Base-by-base conservation (phyloP, 2,113 vertebrate species). In the Calidris pugnax region DNA sequence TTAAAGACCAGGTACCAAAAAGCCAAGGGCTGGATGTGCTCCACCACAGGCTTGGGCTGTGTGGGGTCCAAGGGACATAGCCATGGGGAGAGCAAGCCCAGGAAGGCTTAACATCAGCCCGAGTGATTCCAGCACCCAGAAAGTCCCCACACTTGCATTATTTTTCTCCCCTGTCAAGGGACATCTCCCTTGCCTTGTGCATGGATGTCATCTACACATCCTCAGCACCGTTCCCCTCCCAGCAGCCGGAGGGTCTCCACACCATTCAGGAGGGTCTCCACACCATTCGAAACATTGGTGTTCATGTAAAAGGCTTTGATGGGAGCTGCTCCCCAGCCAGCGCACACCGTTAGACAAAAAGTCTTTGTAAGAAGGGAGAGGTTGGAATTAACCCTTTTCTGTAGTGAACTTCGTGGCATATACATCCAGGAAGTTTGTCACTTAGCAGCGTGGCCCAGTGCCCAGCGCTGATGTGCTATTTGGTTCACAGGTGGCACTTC, bases 141-240 rank as follows among this genome's bases (percentile, higher is more conserved):
- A 79, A 56, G 26, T 16, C 47, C 51, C 23, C 27, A 43, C 21
- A 2, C 3, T 19, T 39, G 27, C 12, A 27, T 55, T 45, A 15
- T 59, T n/a, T 41, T 14, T 9, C 9, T 21, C 24, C 26, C 4
- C 32, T 43, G 20, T 8, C 5, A 5, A 28, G 47, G 28, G 28
- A 32, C 17, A 8, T 2, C 30, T 55, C 39, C 87, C 79, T 66
- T 62, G 59, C 63, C 43, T 24, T 5, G 20, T 21, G 26, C 24
- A 10, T 0, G 0, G 55, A 8, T 43, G 60, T 28, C 28, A 74
- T 62, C 55, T 62, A n/a, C 12, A 0, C 43, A 6, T 12, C 45
- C 27, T 1, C 33, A 48, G 82, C 55, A 17, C 33, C 6, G 2
- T 4, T 21, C 18, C 35, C 26, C 48, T 74, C 68, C 68, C 74